phyloP scores from a whole-genome alignment of 1,140 invertebrate genomes.

The Pygmarrhopalites habei region DNA sequence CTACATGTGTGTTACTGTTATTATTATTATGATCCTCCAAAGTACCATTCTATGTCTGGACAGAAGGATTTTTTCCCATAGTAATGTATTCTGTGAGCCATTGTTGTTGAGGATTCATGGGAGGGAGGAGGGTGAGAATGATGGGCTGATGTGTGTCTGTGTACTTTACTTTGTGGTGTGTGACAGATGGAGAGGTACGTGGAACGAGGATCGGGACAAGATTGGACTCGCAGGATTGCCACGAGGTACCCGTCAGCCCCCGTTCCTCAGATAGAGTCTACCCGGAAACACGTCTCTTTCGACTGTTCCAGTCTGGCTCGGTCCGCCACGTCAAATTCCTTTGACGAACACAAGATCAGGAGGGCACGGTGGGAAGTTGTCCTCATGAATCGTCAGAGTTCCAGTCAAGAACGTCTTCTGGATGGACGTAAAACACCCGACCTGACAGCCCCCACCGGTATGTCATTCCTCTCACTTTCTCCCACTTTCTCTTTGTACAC shows the following conservation, averaged over 20 bases:
- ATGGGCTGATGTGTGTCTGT: too few relatives aligned
- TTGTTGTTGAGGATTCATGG: too few relatives aligned
- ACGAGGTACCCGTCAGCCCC: constrained; percentile 33
- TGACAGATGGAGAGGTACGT: constrained; percentile 34
- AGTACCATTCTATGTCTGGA: too few relatives aligned
- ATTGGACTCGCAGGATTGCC: constrained; percentile 20
- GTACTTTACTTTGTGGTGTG: too few relatives aligned
- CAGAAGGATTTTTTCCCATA: too few relatives aligned
- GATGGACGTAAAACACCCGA: constrained; percentile 54
- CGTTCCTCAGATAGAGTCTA: constrained; percentile 18
- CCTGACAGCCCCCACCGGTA: background rate
- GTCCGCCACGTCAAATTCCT: constrained; percentile 32
- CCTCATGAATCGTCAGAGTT: constrained; percentile 41
- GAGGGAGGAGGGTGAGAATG: too few relatives aligned
- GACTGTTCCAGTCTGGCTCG: constrained; percentile 47
- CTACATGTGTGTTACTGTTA: too few relatives aligned
- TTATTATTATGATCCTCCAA: too few relatives aligned
- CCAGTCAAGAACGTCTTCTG: constrained; percentile 63
- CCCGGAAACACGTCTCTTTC: constrained; percentile 72
- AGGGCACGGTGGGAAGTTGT: constrained; percentile 18
- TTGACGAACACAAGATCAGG: constrained; percentile 33
- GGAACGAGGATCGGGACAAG: constrained; percentile 9
- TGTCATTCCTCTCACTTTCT: background rate
- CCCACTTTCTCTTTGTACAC: background rate
- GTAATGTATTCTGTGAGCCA: too few relatives aligned